These are phyloP conservation scores for Polydrusus pterygomalis DNA, from an alignment of 2,888 invertebrate genomes.

Conservation along the genomic window DNA sequence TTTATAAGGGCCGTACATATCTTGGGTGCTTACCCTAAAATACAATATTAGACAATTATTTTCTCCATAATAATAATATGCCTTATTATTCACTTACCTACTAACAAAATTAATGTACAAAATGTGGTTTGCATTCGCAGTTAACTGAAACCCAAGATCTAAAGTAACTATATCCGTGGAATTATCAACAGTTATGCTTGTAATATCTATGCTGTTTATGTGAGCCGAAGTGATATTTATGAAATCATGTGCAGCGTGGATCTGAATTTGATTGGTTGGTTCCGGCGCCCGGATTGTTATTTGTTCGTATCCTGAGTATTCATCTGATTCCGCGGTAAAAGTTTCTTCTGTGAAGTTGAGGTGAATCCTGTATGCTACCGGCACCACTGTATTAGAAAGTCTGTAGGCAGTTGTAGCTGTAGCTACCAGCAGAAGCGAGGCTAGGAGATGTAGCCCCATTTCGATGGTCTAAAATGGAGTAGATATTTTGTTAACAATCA, in stretches of 20 bases:
- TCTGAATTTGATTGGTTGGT: constrained; percentile 34
- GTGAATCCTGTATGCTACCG: constrained; percentile 47
- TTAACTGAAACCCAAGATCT: not conserved
- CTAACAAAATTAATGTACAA: constrained; percentile 47
- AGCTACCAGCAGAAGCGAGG: not conserved
- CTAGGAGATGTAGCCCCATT: constrained; percentile 7
- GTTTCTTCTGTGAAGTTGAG: constrained; percentile 45
- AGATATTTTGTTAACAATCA: too few species aligned
- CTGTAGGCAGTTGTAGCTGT: constrained; percentile 38
- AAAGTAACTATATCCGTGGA: constrained; percentile 55
- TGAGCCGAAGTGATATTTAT: constrained; percentile 46
- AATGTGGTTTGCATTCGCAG: not conserved
- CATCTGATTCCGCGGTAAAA: constrained; percentile 44
- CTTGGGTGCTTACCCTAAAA: constrained; percentile 52
- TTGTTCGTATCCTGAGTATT: constrained; percentile 45
- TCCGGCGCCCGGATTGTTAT: constrained; percentile 36
- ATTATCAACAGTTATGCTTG: constrained; percentile 43
- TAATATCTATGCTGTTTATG: constrained; percentile 30
- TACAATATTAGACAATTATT: too few species aligned
- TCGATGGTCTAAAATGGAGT: not conserved
- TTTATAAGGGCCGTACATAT: constrained; percentile 60
- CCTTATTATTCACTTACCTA: constrained; percentile 42
- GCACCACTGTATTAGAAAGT: constrained; percentile 49
- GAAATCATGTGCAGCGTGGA: constrained; percentile 56
- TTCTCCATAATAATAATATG: too few species aligned